A percentile compares a stretch with the other conserved stretches of the same genome.
Conservation (phyloP, 2,888 invertebrate species). For the Protophormia terraenovae region DNA sequence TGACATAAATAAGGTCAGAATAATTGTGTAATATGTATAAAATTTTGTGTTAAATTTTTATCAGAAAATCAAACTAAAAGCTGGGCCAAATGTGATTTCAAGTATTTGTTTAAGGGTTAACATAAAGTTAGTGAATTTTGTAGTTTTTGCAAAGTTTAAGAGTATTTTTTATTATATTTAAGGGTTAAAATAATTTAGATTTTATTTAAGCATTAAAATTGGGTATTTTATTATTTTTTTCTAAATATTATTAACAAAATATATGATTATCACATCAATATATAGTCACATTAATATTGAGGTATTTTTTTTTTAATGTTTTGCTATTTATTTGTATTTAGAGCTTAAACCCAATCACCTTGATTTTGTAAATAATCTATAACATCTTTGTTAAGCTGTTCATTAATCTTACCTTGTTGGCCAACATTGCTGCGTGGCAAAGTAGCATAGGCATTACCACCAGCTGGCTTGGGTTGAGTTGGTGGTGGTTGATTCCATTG, state of each 20-base stretch:
- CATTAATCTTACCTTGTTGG: conserved; percentile 80
- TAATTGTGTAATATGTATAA: not conserved
- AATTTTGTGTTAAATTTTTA: not conserved
- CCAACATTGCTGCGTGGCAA: conserved; percentile 79
- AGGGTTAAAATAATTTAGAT: conserved; percentile 44
- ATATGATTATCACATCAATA: conserved; percentile 49
- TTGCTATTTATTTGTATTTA: conserved; percentile 33
- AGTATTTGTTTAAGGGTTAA: not conserved
- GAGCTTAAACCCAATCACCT: conserved; percentile 75
- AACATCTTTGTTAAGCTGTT: conserved; percentile 69
- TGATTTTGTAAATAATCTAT: conserved; percentile 75
- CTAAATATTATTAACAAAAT: conserved; percentile 33
- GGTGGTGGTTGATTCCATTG: conserved; percentile 71
- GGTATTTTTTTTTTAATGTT: conserved; percentile 48
- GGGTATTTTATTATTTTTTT: not conserved
- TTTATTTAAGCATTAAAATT: conserved; percentile 54
- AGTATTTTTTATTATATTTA: not conserved
- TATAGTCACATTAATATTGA: conserved; percentile 43
- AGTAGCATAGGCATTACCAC: conserved; percentile 79
- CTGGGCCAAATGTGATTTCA: conserved; percentile 35
- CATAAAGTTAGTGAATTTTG: conserved; percentile 47
- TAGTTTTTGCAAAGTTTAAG: not conserved
- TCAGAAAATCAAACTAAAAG: not conserved
- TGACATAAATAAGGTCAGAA: not conserved
- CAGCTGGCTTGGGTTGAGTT: conserved; percentile 72